A percentile compares a stretch with the other conserved stretches of the same genome.
Conservation (phyloP, 2,888 invertebrate genomes). For the Drosophila siamana region DNA sequence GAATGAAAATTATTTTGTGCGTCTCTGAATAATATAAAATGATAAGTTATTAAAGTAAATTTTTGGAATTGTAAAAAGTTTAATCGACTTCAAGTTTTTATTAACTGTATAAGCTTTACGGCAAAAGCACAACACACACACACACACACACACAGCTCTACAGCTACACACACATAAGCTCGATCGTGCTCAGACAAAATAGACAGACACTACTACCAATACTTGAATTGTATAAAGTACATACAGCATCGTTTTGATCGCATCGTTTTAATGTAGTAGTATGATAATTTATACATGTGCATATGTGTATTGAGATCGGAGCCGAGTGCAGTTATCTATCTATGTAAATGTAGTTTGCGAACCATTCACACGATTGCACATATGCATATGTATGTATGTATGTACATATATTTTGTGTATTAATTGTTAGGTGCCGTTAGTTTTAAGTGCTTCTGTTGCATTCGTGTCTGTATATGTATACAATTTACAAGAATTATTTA, state of each 20-base stretch:
- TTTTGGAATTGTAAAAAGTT: neutral
- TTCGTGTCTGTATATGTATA: slow-evolving; percentile 37
- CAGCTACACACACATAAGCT: slow-evolving; percentile 24
- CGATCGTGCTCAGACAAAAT: slow-evolving; percentile 27
- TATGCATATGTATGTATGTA: slow-evolving; percentile 44
- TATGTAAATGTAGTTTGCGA: slow-evolving; percentile 1
- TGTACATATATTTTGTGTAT: slow-evolving; percentile 70
- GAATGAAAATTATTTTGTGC: neutral
- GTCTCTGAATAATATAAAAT: neutral
- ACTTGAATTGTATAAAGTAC: slow-evolving; percentile 50
- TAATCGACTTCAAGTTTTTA: neutral
- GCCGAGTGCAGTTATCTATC: slow-evolving; percentile 10
- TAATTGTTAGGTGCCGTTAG: slow-evolving; percentile 70
- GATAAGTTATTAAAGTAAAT: neutral
- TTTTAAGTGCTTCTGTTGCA: slow-evolving; percentile 73
- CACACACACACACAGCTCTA: slow-evolving; percentile 9
- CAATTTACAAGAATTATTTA: slow-evolving; percentile 50
- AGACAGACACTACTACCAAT: slow-evolving; percentile 27
- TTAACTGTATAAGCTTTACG: neutral
- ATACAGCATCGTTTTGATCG: slow-evolving; percentile 43
- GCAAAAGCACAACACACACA: slow-evolving; percentile 27
- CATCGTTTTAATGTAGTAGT: slow-evolving; percentile 39
- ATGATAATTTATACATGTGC: slow-evolving; percentile 44
- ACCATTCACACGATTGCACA: slow-evolving; percentile 2
- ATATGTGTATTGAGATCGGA: slow-evolving; percentile 32